These are phyloP conservation scores for Aporophyla nigra DNA, from an alignment of 2,888 invertebrate genomes.

Conservation along the genomic window DNA sequence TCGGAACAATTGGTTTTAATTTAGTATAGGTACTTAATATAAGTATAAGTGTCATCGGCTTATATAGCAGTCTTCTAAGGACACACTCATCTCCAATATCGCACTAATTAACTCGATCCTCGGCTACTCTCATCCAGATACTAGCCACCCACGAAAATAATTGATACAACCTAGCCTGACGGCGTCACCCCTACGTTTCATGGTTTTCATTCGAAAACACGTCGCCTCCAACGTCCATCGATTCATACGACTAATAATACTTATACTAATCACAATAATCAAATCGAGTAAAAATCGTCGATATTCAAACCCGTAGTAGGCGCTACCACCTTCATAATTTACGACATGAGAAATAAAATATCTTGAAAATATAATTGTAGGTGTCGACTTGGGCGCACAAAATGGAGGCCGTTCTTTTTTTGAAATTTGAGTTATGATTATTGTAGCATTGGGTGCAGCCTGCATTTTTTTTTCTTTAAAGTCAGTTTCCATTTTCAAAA, in stretches of 20 bases:
- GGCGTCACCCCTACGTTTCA: background rate
- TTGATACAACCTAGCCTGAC: no score
- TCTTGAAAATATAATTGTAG: constrained; percentile 83
- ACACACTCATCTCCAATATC: background rate
- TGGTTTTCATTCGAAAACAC: background rate
- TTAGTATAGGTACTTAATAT: no score
- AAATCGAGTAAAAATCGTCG: background rate
- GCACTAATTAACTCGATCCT: background rate
- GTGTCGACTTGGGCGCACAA: constrained; percentile 73
- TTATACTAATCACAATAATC: no score
- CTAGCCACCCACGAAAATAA: no score
- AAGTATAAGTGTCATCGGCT: no score
- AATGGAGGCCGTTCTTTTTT: constrained; percentile 61
- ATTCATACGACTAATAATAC: background rate
- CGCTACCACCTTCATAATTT: constrained; percentile 71
- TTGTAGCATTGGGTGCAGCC: constrained; percentile 62
- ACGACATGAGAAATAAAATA: constrained; percentile 78
- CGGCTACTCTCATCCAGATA: background rate
- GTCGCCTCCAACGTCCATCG: background rate
- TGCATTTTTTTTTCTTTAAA: constrained; percentile 43
- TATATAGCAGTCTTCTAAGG: no score
- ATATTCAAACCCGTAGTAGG: constrained; percentile 40
- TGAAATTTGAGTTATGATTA: constrained; percentile 66
- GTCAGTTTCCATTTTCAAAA: constrained; percentile 48
- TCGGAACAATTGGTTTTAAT: no score